Conservation (phyloP, 2,888 invertebrate genomes). For the Macaria notata region DNA sequence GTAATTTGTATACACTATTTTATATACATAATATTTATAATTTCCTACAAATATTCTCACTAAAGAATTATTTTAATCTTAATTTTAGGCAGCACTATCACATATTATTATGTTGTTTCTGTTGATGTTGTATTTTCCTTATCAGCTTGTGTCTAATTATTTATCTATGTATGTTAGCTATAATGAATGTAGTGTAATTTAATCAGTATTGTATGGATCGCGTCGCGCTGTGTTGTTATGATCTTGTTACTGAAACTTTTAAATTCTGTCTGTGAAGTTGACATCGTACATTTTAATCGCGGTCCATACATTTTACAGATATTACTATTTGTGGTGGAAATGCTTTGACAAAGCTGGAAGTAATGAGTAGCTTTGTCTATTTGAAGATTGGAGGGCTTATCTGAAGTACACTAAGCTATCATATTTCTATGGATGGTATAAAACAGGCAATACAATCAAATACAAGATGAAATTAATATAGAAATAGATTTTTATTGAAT, state of each 20-base stretch:
- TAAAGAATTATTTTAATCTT: slow-evolving; percentile 17
- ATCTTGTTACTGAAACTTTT: too few species aligned
- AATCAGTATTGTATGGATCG: slow-evolving; percentile 4
- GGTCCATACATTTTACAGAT: neutral
- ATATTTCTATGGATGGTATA: slow-evolving; percentile 3
- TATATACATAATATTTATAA: slow-evolving; percentile 15
- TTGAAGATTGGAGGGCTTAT: neutral
- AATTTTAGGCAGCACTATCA: slow-evolving; percentile 13
- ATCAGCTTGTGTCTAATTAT: slow-evolving; percentile 7
- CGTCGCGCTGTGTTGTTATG: neutral
- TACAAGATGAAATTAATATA: slow-evolving; percentile 22
- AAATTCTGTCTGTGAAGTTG: too few species aligned
- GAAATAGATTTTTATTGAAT: slow-evolving; percentile 25
- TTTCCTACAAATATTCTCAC: slow-evolving; percentile 13
- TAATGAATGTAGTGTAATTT: slow-evolving; percentile 9
- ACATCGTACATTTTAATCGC: too few species aligned
- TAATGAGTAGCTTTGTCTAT: neutral
- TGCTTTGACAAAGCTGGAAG: slow-evolving; percentile 5
- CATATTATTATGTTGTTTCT: slow-evolving; percentile 4
- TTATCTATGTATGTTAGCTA: slow-evolving; percentile 10
- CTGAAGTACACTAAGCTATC: slow-evolving; percentile 5
- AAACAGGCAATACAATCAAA: slow-evolving; percentile 13
- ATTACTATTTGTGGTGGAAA: slow-evolving; percentile 1
- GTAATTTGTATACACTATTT: slow-evolving; percentile 27
- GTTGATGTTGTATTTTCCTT: slow-evolving; percentile 8